A percentile compares a stretch with the other conserved stretches of the same genome.
Evolutionary conservation across 2,797 vertebrate genomes (phyloP).

Genomic region (Zalophus californianus): DNA sequence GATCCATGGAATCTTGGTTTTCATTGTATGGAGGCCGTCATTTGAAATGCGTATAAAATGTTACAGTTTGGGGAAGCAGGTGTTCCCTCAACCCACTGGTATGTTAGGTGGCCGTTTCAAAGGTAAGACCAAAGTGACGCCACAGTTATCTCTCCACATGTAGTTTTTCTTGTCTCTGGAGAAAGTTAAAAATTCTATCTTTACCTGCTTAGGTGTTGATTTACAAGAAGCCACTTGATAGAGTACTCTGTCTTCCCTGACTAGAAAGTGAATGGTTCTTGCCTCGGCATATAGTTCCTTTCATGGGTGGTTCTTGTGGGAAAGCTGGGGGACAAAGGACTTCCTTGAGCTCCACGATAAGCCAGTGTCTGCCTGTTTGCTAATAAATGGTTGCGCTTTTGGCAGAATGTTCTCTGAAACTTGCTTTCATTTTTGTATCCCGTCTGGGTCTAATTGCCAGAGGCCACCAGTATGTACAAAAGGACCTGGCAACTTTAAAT

Average conservation of each 20-base stretch:
- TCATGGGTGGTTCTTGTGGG: neutral
- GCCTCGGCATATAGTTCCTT: neutral
- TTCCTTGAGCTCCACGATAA: neutral
- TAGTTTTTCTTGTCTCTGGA: neutral
- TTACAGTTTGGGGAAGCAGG: neutral
- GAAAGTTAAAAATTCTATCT: neutral
- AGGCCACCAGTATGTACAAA: neutral
- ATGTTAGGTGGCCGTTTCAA: neutral
- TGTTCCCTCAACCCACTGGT: neutral
- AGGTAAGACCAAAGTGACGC: neutral
- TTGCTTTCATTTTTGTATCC: neutral
- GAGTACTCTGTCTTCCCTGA: neutral
- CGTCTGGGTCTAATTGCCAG: neutral
- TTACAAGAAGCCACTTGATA: neutral
- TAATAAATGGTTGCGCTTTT: neutral
- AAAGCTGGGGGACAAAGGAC: neutral
- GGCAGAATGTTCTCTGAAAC: conserved; percentile 9
- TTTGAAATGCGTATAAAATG: neutral
- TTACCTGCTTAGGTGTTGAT: neutral
- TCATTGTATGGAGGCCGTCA: neutral
- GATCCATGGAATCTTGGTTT: neutral
- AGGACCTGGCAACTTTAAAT: neutral
- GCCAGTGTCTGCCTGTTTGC: neutral
- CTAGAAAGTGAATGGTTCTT: neutral
- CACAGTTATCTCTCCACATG: neutral